These are phyloP conservation scores for Trematomus bernacchii DNA, from an alignment of 2,797 vertebrate species.

Conservation along the genomic window DNA sequence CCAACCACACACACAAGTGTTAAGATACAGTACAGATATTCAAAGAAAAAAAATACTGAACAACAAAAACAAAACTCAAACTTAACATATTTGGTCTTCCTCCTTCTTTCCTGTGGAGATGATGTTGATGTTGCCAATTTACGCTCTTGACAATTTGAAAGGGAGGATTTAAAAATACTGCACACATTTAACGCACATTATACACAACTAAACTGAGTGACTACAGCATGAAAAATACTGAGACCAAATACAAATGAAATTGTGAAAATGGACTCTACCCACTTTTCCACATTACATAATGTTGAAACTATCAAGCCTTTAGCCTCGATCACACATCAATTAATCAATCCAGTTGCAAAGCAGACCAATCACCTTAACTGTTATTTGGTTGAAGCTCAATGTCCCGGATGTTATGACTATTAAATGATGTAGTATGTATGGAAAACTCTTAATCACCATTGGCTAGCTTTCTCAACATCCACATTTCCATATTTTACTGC, in stretches of 20 bases:
- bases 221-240: not conserved
- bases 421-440: too few species aligned
- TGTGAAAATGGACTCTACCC: not conserved
- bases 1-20: conserved; percentile 21
- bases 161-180: conserved; percentile 12
- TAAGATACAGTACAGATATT: conserved; percentile 62
- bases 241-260: not conserved
- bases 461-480: too few species aligned
- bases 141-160: not conserved
- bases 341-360: not conserved
- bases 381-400: not conserved
- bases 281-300: not conserved
- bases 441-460: too few species aligned
- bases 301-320: not conserved
- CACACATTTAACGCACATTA: conserved; percentile 1
- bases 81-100: conserved; percentile 12
- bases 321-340: not conserved
- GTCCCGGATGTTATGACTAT: too few species aligned
- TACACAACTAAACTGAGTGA: not conserved
- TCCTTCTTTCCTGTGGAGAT: not conserved
- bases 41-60: conserved; percentile 22
- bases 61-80: conserved; percentile 36
- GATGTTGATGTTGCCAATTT: conserved; percentile 11
- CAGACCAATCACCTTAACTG: not conserved
- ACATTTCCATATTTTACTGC: too few species aligned